phyloP scores from a whole-genome alignment of 2,888 invertebrate species.

The Ophraella communa region DNA sequence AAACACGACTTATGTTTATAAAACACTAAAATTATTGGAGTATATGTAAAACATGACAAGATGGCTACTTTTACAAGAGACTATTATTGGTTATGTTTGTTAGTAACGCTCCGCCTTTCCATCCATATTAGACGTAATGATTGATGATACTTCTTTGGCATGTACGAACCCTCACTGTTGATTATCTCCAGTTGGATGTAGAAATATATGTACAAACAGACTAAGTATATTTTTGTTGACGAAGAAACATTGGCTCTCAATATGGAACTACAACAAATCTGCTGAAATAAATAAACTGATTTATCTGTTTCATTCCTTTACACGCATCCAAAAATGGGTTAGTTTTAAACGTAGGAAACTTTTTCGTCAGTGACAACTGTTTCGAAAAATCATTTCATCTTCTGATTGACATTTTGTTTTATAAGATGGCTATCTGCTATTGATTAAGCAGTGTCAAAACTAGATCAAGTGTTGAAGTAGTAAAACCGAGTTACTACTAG shows the following conservation, averaged over 20 bases:
- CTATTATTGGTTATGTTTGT: slow-evolving; percentile 68
- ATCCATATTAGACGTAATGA: slow-evolving; percentile 66
- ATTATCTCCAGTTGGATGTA: slow-evolving; percentile 4
- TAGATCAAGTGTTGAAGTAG: too few species aligned
- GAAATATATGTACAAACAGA: neutral
- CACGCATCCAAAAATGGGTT: too few species aligned
- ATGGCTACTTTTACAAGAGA: slow-evolving; percentile 65
- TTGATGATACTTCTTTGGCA: slow-evolving; percentile 62
- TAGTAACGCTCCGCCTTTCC: slow-evolving; percentile 66
- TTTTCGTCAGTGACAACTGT: too few species aligned
- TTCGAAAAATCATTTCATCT: too few species aligned
- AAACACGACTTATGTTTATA: neutral
- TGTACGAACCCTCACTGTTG: slow-evolving; percentile 50
- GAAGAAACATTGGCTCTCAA: neutral
- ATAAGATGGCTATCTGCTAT: too few species aligned
- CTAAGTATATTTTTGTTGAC: neutral
- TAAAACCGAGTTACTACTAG: too few species aligned
- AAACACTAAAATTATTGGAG: slow-evolving; percentile 14
- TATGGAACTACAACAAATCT: neutral
- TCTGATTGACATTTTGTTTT: too few species aligned
- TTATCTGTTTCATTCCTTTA: too few species aligned
- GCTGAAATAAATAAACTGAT: neutral
- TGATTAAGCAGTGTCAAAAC: too few species aligned
- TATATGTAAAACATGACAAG: slow-evolving; percentile 55
- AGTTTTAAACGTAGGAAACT: too few species aligned